Evolutionary conservation across 1,140 invertebrate species (phyloP).

Genomic region (Goniozus legneri): DNA sequence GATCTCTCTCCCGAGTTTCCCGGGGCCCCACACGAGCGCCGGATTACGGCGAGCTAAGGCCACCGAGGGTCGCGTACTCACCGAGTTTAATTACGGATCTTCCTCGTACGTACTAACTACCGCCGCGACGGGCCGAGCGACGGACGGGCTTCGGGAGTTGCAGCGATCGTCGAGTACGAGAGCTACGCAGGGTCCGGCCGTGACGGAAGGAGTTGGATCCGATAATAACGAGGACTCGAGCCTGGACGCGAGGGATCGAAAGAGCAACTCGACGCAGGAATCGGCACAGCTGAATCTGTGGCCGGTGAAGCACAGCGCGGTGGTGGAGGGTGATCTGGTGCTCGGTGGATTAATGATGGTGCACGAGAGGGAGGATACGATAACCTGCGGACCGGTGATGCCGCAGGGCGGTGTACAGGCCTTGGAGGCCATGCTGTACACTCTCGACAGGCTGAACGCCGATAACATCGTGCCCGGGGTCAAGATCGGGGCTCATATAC

Average conservation of each 20-base stretch:
- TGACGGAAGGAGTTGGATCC: background rate
- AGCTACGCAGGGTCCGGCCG: background rate
- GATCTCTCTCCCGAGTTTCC: too few relatives aligned
- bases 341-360: conserved; percentile 94
- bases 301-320: conserved; percentile 83
- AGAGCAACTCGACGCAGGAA: conserved; percentile 12
- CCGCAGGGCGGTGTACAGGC: conserved; percentile 91
- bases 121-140: too few relatives aligned
- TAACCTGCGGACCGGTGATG: conserved; percentile 91
- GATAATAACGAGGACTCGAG: background rate
- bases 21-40: too few relatives aligned
- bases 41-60: too few relatives aligned
- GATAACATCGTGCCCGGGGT: conserved; percentile 68
- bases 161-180: too few relatives aligned
- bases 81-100: too few relatives aligned
- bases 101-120: too few relatives aligned
- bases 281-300: conserved; percentile 52
- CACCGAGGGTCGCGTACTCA: too few relatives aligned
- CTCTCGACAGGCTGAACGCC: conserved; percentile 78
- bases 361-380: conserved; percentile 81
- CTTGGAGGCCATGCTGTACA: conserved; percentile 89
- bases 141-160: too few relatives aligned
- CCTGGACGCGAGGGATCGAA: too few relatives aligned
- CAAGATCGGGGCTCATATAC: conserved; percentile 79
- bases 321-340: conserved; percentile 79